Evolutionary conservation across 2,113 vertebrate species (phyloP), one percentile per base, ranked within the genome.

Genomic region (Boleophthalmus pectinirostris): DNA sequence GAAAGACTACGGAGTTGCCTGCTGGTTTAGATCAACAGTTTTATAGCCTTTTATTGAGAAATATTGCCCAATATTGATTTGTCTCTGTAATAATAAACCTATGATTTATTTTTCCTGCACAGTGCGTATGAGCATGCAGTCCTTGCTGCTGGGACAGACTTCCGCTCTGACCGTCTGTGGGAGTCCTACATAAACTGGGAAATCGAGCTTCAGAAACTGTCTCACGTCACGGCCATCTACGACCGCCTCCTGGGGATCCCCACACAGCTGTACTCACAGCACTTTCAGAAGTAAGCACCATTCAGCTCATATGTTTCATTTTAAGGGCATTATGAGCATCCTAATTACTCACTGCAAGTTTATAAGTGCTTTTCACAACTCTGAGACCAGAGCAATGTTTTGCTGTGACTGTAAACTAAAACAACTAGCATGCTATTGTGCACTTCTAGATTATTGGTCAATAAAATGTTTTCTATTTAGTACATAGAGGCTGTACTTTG

Each of bases 91-190:
- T 57, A 57, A 24, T 57, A 15, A 53, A n/a, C 1, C 14, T 66
- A 20, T 23, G 1, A 6, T 20, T 46, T 66, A n/a, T 49, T 14
- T 75, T 68, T 45, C 0, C 10, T 43, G 38, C 5, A 63, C 89
- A 99, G 98, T 83, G 94, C 95, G 23, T 99, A 96, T 69, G 97
- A 99, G 60, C 96, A 98, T 0, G 95, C 97, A 7, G 96, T 99
- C 51, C 89, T 98, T 73, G 97, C 97, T 66, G 96, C 97, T 60
- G 98, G 98, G 73, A 98, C 97, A 79, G 98, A 99, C 87, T 99
- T 99, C 85, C 96, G 97, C 80, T 99, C 98, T 2, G 98, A 99
- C 86, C 96, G 96, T 70, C 93, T 99, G 1, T 99, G 98, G 98
- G 97, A 99, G 87, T 94, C 97, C 84, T 99, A 94, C 79, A 92